A percentile compares a stretch with the other conserved stretches of the same genome.
Conservation (phyloP, 1,140 invertebrate species). For the Rhopalosiphum maidis region DNA sequence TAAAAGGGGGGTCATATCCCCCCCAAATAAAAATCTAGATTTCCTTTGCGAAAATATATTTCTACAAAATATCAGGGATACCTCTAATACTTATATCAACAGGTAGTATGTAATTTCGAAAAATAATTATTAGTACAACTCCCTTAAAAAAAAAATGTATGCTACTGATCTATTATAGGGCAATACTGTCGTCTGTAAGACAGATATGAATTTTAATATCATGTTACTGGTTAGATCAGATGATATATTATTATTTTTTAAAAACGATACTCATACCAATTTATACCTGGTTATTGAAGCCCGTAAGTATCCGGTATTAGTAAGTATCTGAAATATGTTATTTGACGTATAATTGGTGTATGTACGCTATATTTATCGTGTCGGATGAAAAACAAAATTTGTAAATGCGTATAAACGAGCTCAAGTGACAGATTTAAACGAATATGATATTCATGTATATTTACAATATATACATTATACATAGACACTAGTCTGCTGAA, state of each 20-base stretch:
- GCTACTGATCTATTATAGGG: too few species aligned
- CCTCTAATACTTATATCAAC: not conserved
- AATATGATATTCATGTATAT: not conserved
- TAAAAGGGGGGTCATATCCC: too few species aligned
- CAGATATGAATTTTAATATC: too few species aligned
- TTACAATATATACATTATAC: not conserved
- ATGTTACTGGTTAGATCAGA: too few species aligned
- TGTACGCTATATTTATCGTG: not conserved
- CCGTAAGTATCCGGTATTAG: not conserved
- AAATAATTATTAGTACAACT: not conserved
- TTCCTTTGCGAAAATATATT: not conserved
- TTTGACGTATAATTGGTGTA: not conserved
- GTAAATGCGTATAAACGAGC: not conserved
- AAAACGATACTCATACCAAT: too few species aligned
- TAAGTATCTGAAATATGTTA: not conserved
- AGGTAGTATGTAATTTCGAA: not conserved
- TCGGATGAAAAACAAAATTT: not conserved
- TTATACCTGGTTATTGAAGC: too few species aligned
- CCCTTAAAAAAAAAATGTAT: not conserved
- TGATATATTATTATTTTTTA: not conserved
- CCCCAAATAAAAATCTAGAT: not conserved
- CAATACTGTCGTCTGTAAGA: too few species aligned
- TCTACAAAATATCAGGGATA: not conserved
- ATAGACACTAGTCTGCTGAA: slow-evolving; percentile 78
- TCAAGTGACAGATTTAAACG: not conserved